Percentiles rank a stretch among this genome's conserved stretches.
Evolutionary conservation across 2,113 vertebrate genomes (phyloP).

Genomic region (Tor tambroides): DNA sequence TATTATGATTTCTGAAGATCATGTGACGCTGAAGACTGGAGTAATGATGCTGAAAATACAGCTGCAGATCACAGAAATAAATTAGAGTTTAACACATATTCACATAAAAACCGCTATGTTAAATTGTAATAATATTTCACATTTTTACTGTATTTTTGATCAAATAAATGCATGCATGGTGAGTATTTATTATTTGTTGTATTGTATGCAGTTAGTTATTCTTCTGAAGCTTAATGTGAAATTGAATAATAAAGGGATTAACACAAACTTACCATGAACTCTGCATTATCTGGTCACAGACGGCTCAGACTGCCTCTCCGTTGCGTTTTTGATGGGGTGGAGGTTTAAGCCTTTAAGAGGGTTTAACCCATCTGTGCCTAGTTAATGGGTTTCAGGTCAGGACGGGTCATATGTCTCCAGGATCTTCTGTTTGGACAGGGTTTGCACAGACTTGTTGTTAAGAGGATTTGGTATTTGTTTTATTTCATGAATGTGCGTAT

Average conservation of each 20-base stretch:
- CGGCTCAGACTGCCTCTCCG: constrained; percentile 43
- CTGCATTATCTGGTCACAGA: neutral
- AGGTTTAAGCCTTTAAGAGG: constrained; percentile 62
- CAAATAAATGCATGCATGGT: too few relatives aligned
- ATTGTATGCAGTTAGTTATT: neutral
- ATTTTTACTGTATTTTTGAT: too few relatives aligned
- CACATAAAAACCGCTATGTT: too few relatives aligned
- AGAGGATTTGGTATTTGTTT: neutral
- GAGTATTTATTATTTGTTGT: too few relatives aligned
- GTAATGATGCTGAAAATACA: too few relatives aligned
- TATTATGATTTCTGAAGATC: too few relatives aligned
- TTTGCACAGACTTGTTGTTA: neutral
- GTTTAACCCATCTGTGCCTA: constrained; percentile 59
- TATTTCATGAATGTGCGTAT: neutral
- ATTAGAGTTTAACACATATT: too few relatives aligned
- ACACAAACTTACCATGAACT: neutral
- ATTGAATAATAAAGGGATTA: neutral
- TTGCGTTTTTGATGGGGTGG: constrained; percentile 59
- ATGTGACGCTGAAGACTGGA: too few relatives aligned
- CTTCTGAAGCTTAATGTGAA: neutral
- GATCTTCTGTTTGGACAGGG: neutral
- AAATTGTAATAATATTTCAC: too few relatives aligned
- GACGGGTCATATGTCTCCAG: neutral
- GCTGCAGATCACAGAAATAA: too few relatives aligned
- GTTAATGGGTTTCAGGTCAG: neutral